phyloP scores from a whole-genome alignment of 2,797 vertebrate species.

The Phylloscopus collybita region DNA sequence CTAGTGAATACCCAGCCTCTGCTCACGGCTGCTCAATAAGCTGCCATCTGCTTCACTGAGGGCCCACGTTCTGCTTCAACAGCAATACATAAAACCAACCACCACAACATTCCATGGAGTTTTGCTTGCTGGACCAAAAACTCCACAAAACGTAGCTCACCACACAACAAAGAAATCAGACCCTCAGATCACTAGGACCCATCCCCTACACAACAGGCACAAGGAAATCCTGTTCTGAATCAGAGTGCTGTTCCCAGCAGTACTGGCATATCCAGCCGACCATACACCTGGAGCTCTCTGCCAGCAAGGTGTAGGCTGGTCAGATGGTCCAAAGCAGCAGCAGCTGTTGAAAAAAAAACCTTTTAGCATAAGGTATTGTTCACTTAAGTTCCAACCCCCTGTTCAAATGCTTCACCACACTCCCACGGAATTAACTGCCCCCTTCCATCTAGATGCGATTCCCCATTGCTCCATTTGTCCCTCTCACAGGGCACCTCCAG shows the following conservation, averaged over 20 bases:
- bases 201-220: background rate
- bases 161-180: background rate
- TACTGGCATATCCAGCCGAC: accelerated
- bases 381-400: background rate
- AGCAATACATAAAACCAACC: background rate
- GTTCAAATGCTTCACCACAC: background rate
- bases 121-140: background rate
- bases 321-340: background rate
- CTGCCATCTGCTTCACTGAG: background rate
- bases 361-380: background rate
- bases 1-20: background rate
- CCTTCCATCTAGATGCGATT: background rate
- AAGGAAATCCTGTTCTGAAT: background rate
- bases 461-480: background rate
- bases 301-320: accelerated
- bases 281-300: background rate
- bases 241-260: background rate
- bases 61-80: background rate
- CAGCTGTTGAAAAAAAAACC: background rate
- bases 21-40: accelerated
- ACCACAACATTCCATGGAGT: background rate
- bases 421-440: background rate
- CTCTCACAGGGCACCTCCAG: background rate
- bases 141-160: background rate
- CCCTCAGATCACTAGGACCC: too few relatives aligned